These are phyloP conservation scores for Podocnemis expansa DNA, from an alignment of 2,113 vertebrate species.

Conservation along the genomic window DNA sequence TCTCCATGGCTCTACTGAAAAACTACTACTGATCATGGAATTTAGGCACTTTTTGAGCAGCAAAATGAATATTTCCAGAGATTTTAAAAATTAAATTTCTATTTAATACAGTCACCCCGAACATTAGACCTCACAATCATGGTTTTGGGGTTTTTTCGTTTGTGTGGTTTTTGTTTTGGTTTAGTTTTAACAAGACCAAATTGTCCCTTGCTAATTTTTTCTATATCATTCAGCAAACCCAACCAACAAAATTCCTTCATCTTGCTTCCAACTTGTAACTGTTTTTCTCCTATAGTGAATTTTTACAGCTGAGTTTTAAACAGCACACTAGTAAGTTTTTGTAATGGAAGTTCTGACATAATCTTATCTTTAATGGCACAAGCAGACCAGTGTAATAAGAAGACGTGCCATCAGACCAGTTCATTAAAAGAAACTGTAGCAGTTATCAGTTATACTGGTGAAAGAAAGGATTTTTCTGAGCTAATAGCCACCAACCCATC, in stretches of 20 bases:
- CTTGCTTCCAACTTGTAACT: background rate
- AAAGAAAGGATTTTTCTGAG: constrained; percentile 12
- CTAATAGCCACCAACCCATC: background rate
- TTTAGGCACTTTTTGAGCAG: no score
- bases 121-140: background rate
- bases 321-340: background rate
- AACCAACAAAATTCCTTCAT: background rate
- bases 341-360: background rate
- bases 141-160: no score
- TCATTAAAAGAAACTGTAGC: background rate
- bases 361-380: background rate
- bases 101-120: no score
- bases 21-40: background rate
- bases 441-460: background rate
- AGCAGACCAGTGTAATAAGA: background rate
- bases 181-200: background rate
- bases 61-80: no score
- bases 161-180: background rate
- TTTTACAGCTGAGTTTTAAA: background rate
- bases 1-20: background rate
- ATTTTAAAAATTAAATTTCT: no score
- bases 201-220: background rate
- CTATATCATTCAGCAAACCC: background rate
- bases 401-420: background rate
- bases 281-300: background rate